Conservation (phyloP, 2,113 vertebrate genomes). For the Sinocyclocheilus anophthalmus region DNA sequence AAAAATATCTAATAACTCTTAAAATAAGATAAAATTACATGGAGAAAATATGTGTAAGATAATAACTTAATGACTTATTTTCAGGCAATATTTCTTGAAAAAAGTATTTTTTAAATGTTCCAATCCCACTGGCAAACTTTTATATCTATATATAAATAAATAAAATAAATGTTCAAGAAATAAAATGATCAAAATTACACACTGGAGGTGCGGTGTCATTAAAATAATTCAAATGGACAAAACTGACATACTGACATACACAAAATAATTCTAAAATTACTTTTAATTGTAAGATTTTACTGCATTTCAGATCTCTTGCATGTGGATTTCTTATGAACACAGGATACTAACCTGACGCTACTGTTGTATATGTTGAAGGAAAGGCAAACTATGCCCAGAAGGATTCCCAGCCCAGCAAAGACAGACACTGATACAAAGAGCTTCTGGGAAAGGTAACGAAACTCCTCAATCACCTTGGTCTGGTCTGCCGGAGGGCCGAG, state of each 20-base stretch:
- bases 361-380: constrained; percentile 97
- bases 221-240: neutral
- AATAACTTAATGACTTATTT: neutral
- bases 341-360: constrained; percentile 81
- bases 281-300: neutral
- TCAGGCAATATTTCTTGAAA: neutral
- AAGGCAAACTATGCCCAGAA: constrained; percentile 88
- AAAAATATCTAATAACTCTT: neutral
- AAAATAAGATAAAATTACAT: neutral
- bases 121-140: neutral
- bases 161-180: neutral
- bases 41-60: neutral
- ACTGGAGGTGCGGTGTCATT: neutral
- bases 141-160: neutral
- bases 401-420: constrained; percentile 85
- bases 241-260: neutral
- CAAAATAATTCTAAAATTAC: neutral
- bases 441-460: constrained; percentile 91
- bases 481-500: constrained; percentile 86
- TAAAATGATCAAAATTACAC: neutral
- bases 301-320: neutral
- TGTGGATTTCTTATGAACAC: neutral
- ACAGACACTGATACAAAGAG: constrained; percentile 91
- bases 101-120: neutral
- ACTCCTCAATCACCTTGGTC: constrained; percentile 88